phyloP scores from a whole-genome alignment of 2,888 invertebrate species.

The Lycocerus yunnanus region DNA sequence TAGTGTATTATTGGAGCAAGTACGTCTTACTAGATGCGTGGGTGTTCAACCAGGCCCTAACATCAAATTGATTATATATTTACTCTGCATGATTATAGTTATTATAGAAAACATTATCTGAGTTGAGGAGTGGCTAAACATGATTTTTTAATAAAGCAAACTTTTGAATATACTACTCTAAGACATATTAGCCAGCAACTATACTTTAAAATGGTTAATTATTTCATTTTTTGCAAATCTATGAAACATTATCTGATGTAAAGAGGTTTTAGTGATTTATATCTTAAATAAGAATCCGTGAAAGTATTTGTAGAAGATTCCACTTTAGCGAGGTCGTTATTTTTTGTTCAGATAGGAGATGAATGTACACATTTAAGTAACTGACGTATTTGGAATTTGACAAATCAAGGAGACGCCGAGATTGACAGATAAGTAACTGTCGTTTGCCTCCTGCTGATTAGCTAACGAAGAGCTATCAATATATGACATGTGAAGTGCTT shows the following conservation, averaged over 20 bases:
- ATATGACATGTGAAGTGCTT: slow-evolving; percentile 24
- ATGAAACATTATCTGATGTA: slow-evolving; percentile 18
- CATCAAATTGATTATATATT: slow-evolving; percentile 59
- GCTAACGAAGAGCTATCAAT: slow-evolving; percentile 36
- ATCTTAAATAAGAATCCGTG: slow-evolving; percentile 6
- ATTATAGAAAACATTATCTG: slow-evolving; percentile 58
- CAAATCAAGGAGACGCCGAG: slow-evolving; percentile 38
- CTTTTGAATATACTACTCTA: slow-evolving; percentile 42
- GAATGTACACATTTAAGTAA: slow-evolving; percentile 36
- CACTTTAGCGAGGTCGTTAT: slow-evolving; percentile 16
- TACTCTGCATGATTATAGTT: slow-evolving; percentile 58
- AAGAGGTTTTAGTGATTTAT: slow-evolving; percentile 16
- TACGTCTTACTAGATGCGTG: slow-evolving; percentile 40
- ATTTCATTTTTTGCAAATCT: slow-evolving; percentile 26
- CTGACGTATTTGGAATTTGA: slow-evolving; percentile 39
- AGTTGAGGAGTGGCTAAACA: slow-evolving; percentile 52
- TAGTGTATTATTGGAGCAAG: slow-evolving; percentile 29
- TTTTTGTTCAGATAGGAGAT: slow-evolving; percentile 27
- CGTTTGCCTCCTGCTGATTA: slow-evolving; percentile 37
- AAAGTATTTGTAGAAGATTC: slow-evolving; percentile 16
- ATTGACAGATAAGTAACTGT: slow-evolving; percentile 41
- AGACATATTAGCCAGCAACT: slow-evolving; percentile 19
- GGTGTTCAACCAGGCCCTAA: slow-evolving; percentile 52
- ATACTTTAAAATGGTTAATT: slow-evolving; percentile 26
- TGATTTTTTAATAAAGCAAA: slow-evolving; percentile 49